Evolutionary conservation across 2,113 vertebrate genomes (phyloP).

Genomic region (Alligator mississippiensis): DNA sequence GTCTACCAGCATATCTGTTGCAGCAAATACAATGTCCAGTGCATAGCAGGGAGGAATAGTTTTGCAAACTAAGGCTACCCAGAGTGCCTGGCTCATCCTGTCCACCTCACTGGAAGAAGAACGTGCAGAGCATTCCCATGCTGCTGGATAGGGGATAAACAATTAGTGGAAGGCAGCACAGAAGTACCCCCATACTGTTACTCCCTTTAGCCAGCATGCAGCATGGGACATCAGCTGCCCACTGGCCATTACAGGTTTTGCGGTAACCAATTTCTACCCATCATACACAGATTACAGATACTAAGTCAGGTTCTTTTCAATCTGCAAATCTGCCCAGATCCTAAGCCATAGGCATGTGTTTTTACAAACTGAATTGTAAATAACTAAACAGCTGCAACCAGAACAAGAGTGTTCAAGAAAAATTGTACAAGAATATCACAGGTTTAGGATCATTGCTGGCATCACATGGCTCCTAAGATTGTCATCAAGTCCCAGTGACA

Average conservation of each 20-base stretch:
- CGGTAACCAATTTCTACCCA: neutral
- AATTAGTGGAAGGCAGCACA: neutral
- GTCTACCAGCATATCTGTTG: neutral
- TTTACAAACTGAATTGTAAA: neutral
- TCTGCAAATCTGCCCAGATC: neutral
- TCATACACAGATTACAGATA: neutral
- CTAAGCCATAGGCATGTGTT: neutral
- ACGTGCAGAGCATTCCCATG: neutral
- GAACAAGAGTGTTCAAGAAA: neutral
- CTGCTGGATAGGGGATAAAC: neutral
- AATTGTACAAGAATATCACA: neutral
- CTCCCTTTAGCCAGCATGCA: neutral
- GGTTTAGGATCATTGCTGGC: neutral
- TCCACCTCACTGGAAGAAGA: neutral
- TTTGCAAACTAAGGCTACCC: neutral
- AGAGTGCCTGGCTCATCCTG: neutral
- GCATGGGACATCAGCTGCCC: neutral
- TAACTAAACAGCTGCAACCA: neutral
- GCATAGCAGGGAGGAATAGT: neutral
- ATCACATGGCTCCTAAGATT: no score
- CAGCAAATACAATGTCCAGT: neutral
- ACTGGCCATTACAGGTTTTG: neutral
- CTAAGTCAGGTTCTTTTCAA: neutral
- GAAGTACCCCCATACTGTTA: neutral
- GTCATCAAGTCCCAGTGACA: no score